Base-by-base conservation (phyloP, 2,888 invertebrate species). In the Oligia strigilis region DNA sequence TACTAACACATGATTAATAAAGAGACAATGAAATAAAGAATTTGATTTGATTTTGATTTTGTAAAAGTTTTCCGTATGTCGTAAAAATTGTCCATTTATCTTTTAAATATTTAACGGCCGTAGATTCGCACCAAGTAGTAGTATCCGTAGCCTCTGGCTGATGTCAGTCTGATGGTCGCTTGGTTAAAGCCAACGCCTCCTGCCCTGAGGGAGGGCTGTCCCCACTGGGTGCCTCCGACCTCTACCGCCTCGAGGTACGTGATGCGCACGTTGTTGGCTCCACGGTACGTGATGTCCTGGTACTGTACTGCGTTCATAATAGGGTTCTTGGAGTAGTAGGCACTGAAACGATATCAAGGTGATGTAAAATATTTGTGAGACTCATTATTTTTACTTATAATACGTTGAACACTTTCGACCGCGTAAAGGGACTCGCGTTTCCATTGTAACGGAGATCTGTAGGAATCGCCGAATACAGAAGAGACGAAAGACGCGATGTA, bases 81-180 rank as follows among this genome's bases (percentile, higher is more conserved):
- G 13, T 52, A 6, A 69, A 23, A 36, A 4, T 36, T 14, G 11
- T 70, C 64, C 17, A 1, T 52, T 3, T 36, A 9, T 58, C 23
- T 3, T 46, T 40, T 9, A 1, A n/a, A 6, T 36, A 6, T 43
- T 88, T 92, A 94, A 62, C 91, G 93, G 46, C 96, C 96, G 93
- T 94, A 96, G 70, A 96, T 89, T 11, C 94, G 94, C 4, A 96
- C 82, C 0, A 90, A 82, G 80, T 95, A 96, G 80, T 96, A 92
- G 74, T 93, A 96, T 0, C 96, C 96, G 40, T 91, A 93, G 0
- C 95, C 94, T 5, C 92, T 90, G 0, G 91, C 89, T 0, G 95
- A 92, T 29, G 94, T 93, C 19, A 94, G 90, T n/a, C 96, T 88
- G 4, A 96, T 79, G 0, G 94, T 95, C 0, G 92, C 94, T 17